phyloP scores from a whole-genome alignment of 1,140 invertebrate species.

The Panagrolaimus sp. region DNA sequence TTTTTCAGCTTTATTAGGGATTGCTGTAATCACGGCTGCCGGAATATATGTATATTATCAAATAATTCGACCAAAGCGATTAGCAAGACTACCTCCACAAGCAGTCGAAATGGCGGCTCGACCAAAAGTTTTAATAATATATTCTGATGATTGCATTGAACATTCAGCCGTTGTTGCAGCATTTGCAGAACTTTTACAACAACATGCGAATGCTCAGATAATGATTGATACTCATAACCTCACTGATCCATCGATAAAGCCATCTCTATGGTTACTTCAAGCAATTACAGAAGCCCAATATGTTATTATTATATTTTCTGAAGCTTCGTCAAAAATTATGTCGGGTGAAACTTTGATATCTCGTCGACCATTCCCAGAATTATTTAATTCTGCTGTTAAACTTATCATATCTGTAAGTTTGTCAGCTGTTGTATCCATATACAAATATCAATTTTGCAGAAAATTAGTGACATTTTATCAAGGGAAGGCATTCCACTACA shows the following conservation, averaged over 20 bases:
- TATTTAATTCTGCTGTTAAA: slow-evolving; percentile 41
- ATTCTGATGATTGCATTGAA: slow-evolving; percentile 46
- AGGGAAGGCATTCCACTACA: slow-evolving; percentile 20
- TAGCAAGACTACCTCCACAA: slow-evolving; percentile 25
- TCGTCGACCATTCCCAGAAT: slow-evolving; percentile 44
- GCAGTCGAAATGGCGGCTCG: slow-evolving; percentile 25
- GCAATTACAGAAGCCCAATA: slow-evolving; percentile 28
- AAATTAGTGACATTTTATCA: slow-evolving; percentile 13
- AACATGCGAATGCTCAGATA: slow-evolving; percentile 31
- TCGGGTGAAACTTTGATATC: slow-evolving; percentile 28
- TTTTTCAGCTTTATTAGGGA: slow-evolving; percentile 16
- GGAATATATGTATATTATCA: slow-evolving; percentile 23
- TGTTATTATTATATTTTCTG: slow-evolving; percentile 42
- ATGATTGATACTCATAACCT: slow-evolving; percentile 34
- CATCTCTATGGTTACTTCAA: slow-evolving; percentile 33
- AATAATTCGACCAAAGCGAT: slow-evolving; percentile 17
- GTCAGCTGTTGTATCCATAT: neutral
- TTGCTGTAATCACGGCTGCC: slow-evolving; percentile 19
- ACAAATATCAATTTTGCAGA: slow-evolving; percentile 22
- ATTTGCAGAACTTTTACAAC: slow-evolving; percentile 31
- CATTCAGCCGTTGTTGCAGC: slow-evolving; percentile 34
- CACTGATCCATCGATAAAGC: slow-evolving; percentile 18
- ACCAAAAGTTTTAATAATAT: slow-evolving; percentile 47
- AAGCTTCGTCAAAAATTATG: slow-evolving; percentile 22
- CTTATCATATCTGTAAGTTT: slow-evolving; percentile 32